Evolutionary conservation across 2,113 vertebrate genomes (phyloP), one percentile per base, ranked within the genome.

Genomic region (Lichenostomus cassidix): DNA sequence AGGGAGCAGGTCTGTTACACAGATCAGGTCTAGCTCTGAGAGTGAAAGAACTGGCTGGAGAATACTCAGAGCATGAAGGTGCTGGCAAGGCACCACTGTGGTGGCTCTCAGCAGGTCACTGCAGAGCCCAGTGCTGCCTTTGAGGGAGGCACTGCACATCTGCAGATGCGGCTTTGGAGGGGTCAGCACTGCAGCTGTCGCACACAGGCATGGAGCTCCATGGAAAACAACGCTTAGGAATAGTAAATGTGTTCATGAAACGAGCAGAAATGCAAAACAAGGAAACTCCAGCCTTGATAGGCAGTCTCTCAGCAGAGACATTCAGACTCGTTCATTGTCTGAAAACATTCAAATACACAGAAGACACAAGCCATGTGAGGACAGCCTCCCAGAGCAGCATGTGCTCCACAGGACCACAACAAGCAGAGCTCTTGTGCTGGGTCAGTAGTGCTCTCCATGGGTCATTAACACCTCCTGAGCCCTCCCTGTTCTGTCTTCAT

Each of bases 141-240:
- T 56, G 17, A 42, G 13, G 47, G 31, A 78, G 31, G 29, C 37
- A 47, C 6, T 8, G 77, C 55, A 22, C 58, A 59, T 65, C 64
- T 70, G 50, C 46, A 59, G 42, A 53, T 53, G n/a, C 24, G 49
- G 12, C 17, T 83, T 64, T 77, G 83, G 49, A 76, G 20, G 22
- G 41, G 17, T 56, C 62, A 60, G 37, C 31, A 9, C 62, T 24
- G 29, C 29, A 71, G 47, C 69, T 6, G 0, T 24, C 0, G 0
- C 17, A 49, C 0, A 0, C 19, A 56, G 44, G 41, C 0, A 0
- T 27, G 49, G 24, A 56, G 14, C 2, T 76, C 64, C 42, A 9
- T 5, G 8, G 46, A 46, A 84, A 71, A 22, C 0, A 3, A 7
- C 8, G 68, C 39, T 81, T 24, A 17, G 37, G 47, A 76, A 15